Evolutionary conservation across 2,797 vertebrate species (phyloP).

Genomic region (Pseudomugil tenellus): DNA sequence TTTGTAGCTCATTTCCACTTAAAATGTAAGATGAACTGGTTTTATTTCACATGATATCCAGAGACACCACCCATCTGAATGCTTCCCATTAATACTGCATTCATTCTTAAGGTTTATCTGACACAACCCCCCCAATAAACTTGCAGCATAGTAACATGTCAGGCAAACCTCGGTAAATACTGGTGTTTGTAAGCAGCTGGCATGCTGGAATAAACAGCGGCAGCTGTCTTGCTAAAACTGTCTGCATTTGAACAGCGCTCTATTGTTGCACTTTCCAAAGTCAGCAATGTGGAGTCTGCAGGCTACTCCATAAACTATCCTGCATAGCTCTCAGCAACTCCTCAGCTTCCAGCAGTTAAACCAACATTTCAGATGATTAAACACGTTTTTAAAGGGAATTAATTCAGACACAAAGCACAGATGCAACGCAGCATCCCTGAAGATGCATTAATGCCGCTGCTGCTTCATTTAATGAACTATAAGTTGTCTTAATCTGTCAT

Average conservation of each 20-base stretch:
- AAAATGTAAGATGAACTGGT: background rate
- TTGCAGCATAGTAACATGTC: conserved; percentile 48
- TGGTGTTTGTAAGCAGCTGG: conserved; percentile 64
- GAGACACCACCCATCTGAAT: conserved; percentile 1
- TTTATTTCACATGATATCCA: background rate
- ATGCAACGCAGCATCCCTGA: background rate
- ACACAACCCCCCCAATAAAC: conserved; percentile 42
- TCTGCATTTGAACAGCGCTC: conserved; percentile 64
- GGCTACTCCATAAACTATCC: conserved; percentile 32
- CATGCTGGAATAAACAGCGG: conserved; percentile 67
- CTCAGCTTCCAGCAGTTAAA: conserved; percentile 13
- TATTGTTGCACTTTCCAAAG: conserved; percentile 68
- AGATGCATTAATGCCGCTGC: conserved; percentile 3
- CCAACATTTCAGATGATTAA: conserved; percentile 16
- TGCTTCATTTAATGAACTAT: conserved; percentile 11
- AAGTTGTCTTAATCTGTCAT: background rate
- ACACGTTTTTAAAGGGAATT: conserved; percentile 14
- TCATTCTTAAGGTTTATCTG: conserved; percentile 30
- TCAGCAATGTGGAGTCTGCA: conserved; percentile 59
- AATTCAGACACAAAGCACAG: conserved; percentile 2
- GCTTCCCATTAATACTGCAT: conserved; percentile 24
- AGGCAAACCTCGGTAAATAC: conserved; percentile 50
- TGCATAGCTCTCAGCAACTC: conserved; percentile 28
- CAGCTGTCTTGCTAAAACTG: conserved; percentile 69
- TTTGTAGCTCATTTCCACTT: background rate